phyloP scores from a whole-genome alignment of 2,797 vertebrate species.

The Alexandromys oeconomus region DNA sequence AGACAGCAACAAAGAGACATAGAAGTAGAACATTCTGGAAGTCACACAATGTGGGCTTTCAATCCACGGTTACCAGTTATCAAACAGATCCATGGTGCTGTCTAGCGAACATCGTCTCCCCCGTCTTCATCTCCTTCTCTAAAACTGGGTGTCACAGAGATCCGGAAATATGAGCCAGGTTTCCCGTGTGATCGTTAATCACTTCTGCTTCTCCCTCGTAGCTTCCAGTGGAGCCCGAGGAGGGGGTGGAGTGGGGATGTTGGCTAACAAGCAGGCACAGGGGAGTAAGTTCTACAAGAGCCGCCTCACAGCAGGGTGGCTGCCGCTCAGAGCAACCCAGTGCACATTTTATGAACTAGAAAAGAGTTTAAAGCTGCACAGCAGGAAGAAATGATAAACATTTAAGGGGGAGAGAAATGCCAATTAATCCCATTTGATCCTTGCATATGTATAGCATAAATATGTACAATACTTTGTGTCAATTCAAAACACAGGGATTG shows the following conservation, averaged over 20 bases:
- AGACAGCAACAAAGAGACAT: background rate
- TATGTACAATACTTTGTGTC: background rate
- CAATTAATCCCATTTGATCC: background rate
- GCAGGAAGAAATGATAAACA: background rate
- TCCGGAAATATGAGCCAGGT: background rate
- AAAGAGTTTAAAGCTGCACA: background rate
- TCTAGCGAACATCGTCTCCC: background rate
- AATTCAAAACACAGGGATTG: background rate
- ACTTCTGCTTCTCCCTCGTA: background rate
- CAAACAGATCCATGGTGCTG: background rate
- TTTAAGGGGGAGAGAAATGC: background rate
- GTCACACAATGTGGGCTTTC: background rate
- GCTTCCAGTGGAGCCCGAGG: fast-evolving
- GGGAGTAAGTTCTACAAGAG: background rate
- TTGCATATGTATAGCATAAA: background rate
- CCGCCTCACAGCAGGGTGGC: background rate
- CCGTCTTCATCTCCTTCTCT: background rate
- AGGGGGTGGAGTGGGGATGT: background rate
- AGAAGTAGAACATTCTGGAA: background rate
- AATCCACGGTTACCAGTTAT: background rate
- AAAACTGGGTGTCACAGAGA: background rate
- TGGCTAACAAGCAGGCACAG: background rate
- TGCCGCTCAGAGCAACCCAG: background rate
- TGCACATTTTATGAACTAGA: background rate
- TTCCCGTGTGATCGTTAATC: background rate